A percentile compares a stretch with the other conserved stretches of the same genome.
Evolutionary conservation across 2,797 vertebrate genomes (phyloP).

Genomic region (Poeciliopsis gracilis): DNA sequence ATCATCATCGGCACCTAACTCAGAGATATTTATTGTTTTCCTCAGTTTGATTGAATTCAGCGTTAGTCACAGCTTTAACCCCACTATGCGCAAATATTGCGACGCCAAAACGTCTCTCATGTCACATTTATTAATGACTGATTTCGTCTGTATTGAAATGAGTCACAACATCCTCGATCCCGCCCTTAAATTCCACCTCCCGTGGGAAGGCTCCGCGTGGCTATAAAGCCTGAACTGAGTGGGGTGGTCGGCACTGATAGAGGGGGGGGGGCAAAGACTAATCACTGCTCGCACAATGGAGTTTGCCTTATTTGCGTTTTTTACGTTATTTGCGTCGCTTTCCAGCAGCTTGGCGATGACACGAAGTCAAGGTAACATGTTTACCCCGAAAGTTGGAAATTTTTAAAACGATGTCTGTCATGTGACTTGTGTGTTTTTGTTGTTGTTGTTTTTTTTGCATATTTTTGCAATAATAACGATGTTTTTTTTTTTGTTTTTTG

Average conservation of each 20-base stretch:
- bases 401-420: not conserved
- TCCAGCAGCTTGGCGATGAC: constrained; percentile 41
- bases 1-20: not conserved
- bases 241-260: constrained; percentile 17
- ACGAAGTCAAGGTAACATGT: constrained; percentile 59
- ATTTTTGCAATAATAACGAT: not conserved
- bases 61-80: constrained; percentile 26
- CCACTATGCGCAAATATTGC: not conserved
- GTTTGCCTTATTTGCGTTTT: constrained; percentile 37
- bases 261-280: constrained; percentile 14
- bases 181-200: constrained; percentile 58
- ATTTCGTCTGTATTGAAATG: constrained; percentile 34
- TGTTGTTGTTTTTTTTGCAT: not conserved
- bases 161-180: constrained; percentile 72
- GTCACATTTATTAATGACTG: constrained; percentile 18
- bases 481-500: constrained; percentile 17
- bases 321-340: constrained; percentile 55
- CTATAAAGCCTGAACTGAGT: constrained; percentile 51
- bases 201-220: constrained; percentile 18
- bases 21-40: not conserved
- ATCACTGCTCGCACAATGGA: constrained; percentile 64
- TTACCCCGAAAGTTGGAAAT: not conserved
- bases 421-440: not conserved
- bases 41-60: not conserved
- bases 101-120: constrained; percentile 8